A percentile compares a stretch with the other conserved stretches of the same genome.
These are phyloP conservation scores for Anthophora plumipes DNA, from an alignment of 2,888 invertebrate genomes.

Conservation along the genomic window DNA sequence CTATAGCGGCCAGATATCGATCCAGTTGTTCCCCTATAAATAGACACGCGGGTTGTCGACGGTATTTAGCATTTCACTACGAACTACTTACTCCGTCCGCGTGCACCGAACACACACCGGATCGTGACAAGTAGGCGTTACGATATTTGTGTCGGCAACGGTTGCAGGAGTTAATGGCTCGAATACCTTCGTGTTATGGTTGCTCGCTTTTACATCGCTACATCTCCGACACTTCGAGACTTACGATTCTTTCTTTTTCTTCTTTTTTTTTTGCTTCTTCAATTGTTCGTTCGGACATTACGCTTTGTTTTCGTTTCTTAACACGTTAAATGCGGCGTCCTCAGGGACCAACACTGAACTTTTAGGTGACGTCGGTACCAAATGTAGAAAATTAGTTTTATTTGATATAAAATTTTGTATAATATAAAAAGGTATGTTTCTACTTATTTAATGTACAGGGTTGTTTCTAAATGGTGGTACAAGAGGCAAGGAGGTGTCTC, in stretches of 20 bases:
- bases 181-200: background rate
- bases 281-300: no score
- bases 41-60: slow-evolving; percentile 72
- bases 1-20: slow-evolving; percentile 74
- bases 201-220: slow-evolving; percentile 2
- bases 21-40: slow-evolving; percentile 76
- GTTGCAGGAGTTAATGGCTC: background rate
- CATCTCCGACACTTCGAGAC: background rate
- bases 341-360: no score
- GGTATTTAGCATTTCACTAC: slow-evolving; percentile 78
- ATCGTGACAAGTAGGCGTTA: slow-evolving; percentile 36
- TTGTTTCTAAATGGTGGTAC: no score
- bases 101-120: slow-evolving; percentile 42
- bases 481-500: no score
- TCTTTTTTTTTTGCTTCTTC: no score
- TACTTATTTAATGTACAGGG: no score
- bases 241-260: background rate
- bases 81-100: slow-evolving; percentile 65
- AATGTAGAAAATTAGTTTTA: no score
- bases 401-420: no score
- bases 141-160: slow-evolving; percentile 30
- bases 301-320: no score
- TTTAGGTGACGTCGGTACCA: no score
- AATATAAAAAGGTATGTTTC: no score
- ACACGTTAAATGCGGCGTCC: no score